phyloP scores from a whole-genome alignment of 23 tunicate species.

The Trididemnum miniatum region DNA sequence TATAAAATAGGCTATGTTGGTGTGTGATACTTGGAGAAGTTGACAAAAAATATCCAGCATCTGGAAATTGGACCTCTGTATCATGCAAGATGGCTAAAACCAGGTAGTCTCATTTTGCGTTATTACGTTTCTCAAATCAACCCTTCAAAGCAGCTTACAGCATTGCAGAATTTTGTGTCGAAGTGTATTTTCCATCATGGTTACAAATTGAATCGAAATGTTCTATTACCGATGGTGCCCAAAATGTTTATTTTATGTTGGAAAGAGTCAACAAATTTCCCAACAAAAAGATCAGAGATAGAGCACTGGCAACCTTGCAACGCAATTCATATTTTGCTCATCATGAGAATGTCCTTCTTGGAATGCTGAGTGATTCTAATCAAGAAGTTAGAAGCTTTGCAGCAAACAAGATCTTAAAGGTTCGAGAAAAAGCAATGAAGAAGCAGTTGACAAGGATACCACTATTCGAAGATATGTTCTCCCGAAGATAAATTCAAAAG shows the following conservation, averaged over 20 bases:
- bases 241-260: background rate
- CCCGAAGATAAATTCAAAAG: background rate
- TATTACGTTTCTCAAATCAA: too few relatives aligned
- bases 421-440: background rate
- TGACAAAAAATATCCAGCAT: background rate
- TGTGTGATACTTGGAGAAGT: too few relatives aligned
- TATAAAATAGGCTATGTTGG: slow-evolving; percentile 8
- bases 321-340: too few relatives aligned
- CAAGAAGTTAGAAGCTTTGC: slow-evolving; percentile 11
- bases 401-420: background rate
- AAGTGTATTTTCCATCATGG: too few relatives aligned
- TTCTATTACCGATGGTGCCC: slow-evolving; percentile 8
- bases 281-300: too few relatives aligned
- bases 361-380: slow-evolving; percentile 28
- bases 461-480: background rate
- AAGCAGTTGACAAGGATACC: slow-evolving; percentile 1
- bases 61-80: too few relatives aligned
- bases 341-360: slow-evolving; percentile 29
- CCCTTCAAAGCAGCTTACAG: too few relatives aligned
- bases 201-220: background rate
- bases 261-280: slow-evolving; percentile 2
- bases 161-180: too few relatives aligned
- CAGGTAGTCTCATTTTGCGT: background rate
- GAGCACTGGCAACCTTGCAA: too few relatives aligned
- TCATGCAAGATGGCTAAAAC: too few relatives aligned